These are phyloP conservation scores for Augochlorella aurata DNA, from an alignment of 2,888 invertebrate species.

Conservation along the genomic window DNA sequence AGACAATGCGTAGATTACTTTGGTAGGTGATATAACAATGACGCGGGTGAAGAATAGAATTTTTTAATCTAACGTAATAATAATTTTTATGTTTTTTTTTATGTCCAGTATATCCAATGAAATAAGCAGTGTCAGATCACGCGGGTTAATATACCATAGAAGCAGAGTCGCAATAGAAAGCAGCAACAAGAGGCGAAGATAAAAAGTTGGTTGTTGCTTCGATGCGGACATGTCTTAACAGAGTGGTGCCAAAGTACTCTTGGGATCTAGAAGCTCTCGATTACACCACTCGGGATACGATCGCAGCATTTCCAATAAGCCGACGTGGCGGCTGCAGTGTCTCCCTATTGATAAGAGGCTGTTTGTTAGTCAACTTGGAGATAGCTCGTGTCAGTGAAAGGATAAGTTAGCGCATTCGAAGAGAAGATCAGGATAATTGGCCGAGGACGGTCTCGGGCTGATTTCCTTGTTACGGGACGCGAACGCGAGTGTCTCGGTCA, in stretches of 20 bases:
- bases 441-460: constrained; percentile 1
- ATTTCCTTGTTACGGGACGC: not conserved
- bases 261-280: constrained; percentile 50
- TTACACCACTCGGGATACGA: constrained; percentile 52
- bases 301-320: constrained; percentile 46
- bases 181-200: too few relatives aligned
- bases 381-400: constrained; percentile 21
- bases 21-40: too few relatives aligned
- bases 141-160: too few relatives aligned
- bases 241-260: constrained; percentile 36
- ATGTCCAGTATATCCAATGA: too few relatives aligned
- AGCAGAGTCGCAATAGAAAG: too few relatives aligned
- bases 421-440: constrained; percentile 27
- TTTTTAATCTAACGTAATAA: too few relatives aligned
- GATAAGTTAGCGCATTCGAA: not conserved
- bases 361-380: constrained; percentile 27
- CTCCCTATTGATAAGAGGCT: constrained; percentile 34
- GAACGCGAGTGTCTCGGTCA: not conserved
- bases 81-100: too few relatives aligned
- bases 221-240: constrained; percentile 2
- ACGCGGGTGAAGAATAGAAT: too few relatives aligned
- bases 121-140: too few relatives aligned
- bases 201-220: too few relatives aligned
- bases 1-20: too few relatives aligned
- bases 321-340: constrained; percentile 1